Evolutionary conservation across 2,888 invertebrate species (phyloP).

Genomic region (Lasioglossum marginatum): DNA sequence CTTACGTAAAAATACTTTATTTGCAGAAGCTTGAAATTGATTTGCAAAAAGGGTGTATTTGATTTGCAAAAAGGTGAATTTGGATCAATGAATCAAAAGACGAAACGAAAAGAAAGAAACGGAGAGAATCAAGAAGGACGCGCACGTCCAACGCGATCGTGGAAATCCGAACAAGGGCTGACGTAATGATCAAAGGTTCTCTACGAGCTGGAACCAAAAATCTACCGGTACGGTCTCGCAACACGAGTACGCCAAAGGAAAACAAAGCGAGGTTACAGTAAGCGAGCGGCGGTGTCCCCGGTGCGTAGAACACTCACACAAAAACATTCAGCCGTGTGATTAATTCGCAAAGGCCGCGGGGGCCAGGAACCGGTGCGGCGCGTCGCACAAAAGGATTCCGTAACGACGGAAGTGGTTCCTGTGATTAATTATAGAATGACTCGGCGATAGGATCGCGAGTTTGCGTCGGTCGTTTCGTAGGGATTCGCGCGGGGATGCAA

Average conservation of each 20-base stretch:
- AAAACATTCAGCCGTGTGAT: not conserved
- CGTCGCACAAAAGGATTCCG: constrained; percentile 1
- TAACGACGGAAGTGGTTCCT: constrained; percentile 29
- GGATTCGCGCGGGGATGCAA: not conserved
- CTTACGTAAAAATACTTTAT: too few relatives aligned
- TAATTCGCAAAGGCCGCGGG: constrained; percentile 4
- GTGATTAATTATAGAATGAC: constrained; percentile 26
- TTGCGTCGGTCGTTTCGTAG: not conserved
- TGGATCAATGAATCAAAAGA: too few relatives aligned
- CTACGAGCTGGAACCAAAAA: not conserved
- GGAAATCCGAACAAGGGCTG: not conserved
- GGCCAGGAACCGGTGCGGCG: not conserved
- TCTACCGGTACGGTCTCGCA: not conserved
- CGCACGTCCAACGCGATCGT: too few relatives aligned
- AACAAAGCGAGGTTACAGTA: not conserved
- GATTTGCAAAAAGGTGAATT: too few relatives aligned
- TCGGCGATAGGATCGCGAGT: constrained; percentile 28
- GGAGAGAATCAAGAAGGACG: too few relatives aligned
- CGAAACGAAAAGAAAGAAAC: too few relatives aligned
- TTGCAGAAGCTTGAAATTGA: too few relatives aligned
- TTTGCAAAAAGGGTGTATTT: too few relatives aligned
- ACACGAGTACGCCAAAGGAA: not conserved
- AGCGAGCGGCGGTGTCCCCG: not conserved
- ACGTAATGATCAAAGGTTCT: not conserved
- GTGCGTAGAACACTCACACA: not conserved